Percentiles rank a stretch among this genome's conserved stretches.
phyloP scores from a whole-genome alignment of 1,140 invertebrate species.

The Ephestia elutella region DNA sequence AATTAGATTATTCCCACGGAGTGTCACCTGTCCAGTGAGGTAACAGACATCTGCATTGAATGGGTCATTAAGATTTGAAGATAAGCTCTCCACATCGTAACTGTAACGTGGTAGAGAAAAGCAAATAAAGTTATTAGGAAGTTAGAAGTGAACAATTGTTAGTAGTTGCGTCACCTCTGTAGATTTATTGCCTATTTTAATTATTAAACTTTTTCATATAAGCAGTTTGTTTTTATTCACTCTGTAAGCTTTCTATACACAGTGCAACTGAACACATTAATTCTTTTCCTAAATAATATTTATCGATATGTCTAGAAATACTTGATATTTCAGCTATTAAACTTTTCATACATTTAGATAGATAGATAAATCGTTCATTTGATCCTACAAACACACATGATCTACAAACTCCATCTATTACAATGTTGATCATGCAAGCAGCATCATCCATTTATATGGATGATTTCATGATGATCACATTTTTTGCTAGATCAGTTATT shows the following conservation, averaged over 20 bases:
- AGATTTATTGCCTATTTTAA: conserved; percentile 28
- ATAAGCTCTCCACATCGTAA: neutral
- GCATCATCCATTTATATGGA: too few species aligned
- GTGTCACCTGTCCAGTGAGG: neutral
- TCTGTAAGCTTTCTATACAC: neutral
- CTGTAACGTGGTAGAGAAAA: neutral
- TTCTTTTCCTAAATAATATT: too few species aligned
- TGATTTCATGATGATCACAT: too few species aligned
- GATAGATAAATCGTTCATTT: too few species aligned
- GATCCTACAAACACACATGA: too few species aligned
- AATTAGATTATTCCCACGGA: neutral
- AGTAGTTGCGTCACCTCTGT: conserved; percentile 1
- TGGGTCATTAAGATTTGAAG: neutral
- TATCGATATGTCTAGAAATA: too few species aligned
- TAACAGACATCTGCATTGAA: neutral
- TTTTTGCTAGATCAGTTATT: too few species aligned
- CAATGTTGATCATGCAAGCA: too few species aligned
- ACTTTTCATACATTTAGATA: too few species aligned
- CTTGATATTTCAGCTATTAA: too few species aligned
- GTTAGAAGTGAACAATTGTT: neutral
- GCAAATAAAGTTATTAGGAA: neutral
- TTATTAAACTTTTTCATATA: conserved; percentile 34
- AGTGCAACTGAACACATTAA: too few species aligned
- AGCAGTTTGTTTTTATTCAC: neutral
- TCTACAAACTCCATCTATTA: too few species aligned